Evolutionary conservation across 2,888 invertebrate species (phyloP), one percentile per base, ranked within the genome.

Genomic region (Drosophila borealis): DNA sequence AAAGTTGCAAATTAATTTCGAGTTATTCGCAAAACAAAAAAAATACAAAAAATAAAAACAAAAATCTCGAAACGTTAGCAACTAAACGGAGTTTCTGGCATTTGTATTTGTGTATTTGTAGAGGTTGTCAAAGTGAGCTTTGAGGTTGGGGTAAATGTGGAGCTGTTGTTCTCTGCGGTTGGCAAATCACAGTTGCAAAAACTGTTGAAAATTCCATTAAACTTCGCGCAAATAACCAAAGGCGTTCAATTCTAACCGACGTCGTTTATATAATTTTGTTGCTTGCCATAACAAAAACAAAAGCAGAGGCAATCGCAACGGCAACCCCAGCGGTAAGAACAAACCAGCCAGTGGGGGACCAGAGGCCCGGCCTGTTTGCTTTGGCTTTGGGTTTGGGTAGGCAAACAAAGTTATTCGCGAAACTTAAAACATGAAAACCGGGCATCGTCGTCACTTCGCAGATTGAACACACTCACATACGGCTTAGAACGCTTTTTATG

Each of bases 151-250:
- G 29, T 2, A 14, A 9, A n/a, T 6, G 44, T 21, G 17, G 39
- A 8, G 10, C 33, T 68, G 66, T 74, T 54, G 41, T 63, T 67
- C 49, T 57, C 68, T 79, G 80, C 46, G 83, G 78, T 72, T 78
- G 74, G 73, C 73, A 79, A 85, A 89, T 87, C 88, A 73, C 77
- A 74, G 88, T 77, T 84, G 84, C 76, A 75, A 81, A 81, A 90
- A 89, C 88, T 91, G 90, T 80, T 88, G 89, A 79, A 90, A 90
- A 90, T 91, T 90, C 91, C 90, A 90, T 90, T 90, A 90, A 90
- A 90, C 91, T 90, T 90, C 83, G 84, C 88, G 89, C 85, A 90
- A 90, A 90, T 90, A 90, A 86, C 90, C 91, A 80, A 88, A 89
- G 90, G 91, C 90, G 77, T 80, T 89, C 90, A 90, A 88, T 90